Evolutionary conservation across 2,113 vertebrate genomes (phyloP).

Genomic region (Rhodinocichla rosea): DNA sequence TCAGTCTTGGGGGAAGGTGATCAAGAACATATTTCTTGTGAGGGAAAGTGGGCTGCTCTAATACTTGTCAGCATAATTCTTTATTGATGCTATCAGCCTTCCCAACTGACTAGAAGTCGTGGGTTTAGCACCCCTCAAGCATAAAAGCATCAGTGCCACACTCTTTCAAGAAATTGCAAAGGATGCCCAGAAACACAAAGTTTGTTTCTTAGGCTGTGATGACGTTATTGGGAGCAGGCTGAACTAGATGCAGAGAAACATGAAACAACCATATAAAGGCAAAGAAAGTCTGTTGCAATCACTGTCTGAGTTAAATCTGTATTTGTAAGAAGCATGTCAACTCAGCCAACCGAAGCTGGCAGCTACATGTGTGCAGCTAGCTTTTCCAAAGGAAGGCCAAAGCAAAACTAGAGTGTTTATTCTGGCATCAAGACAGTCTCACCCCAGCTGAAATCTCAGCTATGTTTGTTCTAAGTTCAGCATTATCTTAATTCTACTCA

Average conservation of each 20-base stretch:
- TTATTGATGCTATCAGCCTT: neutral
- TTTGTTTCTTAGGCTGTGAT: neutral
- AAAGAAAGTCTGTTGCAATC: slow-evolving; percentile 29
- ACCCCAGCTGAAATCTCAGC: neutral
- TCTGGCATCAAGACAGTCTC: slow-evolving; percentile 10
- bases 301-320: neutral
- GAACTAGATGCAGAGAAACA: neutral
- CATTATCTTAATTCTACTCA: neutral
- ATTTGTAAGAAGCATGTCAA: neutral
- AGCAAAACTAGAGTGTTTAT: slow-evolving; percentile 25
- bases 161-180: neutral
- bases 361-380: neutral
- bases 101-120: neutral
- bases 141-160: neutral
- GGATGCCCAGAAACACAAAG: neutral
- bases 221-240: neutral
- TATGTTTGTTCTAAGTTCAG: neutral
- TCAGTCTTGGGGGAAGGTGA: neutral
- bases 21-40: neutral
- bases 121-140: neutral
- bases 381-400: slow-evolving; percentile 12
- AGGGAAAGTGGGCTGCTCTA: neutral
- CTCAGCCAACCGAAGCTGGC: slow-evolving; percentile 16
- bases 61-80: neutral
- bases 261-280: slow-evolving; percentile 12